Percentiles rank a stretch among this genome's conserved stretches.
Conservation (phyloP, 2,797 vertebrate genomes). For the Neostethus bicornis region DNA sequence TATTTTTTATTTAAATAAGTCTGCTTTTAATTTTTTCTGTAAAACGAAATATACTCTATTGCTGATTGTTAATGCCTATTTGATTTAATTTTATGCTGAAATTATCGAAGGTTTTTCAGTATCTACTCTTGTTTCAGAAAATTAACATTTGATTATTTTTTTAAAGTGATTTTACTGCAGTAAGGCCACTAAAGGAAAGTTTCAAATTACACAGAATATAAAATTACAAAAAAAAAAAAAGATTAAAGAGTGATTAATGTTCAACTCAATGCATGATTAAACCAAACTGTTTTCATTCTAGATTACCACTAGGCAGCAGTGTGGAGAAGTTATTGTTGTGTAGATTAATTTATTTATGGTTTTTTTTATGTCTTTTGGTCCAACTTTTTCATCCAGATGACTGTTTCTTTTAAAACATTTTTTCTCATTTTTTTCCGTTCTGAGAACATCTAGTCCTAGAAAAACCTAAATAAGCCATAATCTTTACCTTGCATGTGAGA, state of each 20-base stretch:
- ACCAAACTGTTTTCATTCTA: no score
- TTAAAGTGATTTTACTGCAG: no score
- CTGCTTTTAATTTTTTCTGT: not conserved
- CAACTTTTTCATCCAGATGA: not conserved
- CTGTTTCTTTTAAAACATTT: not conserved
- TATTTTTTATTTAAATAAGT: not conserved
- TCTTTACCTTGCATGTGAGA: not conserved
- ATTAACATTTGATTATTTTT: no score
- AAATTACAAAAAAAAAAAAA: not conserved
- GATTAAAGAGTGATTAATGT: not conserved
- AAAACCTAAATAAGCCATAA: not conserved
- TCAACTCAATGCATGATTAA: no score
- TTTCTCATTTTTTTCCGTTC: not conserved
- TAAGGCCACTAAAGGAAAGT: no score
- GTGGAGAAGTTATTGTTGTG: slow-evolving; percentile 9
- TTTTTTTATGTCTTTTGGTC: not conserved
- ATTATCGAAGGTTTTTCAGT: not conserved
- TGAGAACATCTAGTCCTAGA: not conserved
- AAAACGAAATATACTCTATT: no score
- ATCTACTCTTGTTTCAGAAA: not conserved
- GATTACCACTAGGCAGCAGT: slow-evolving; percentile 63
- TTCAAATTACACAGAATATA: not conserved
- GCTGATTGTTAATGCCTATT: no score
- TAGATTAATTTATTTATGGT: no score
- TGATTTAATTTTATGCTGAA: no score